Percentiles rank a stretch among this genome's conserved stretches.
These are phyloP conservation scores for Nicator chloris DNA, from an alignment of 2,113 vertebrate genomes.

Conservation along the genomic window DNA sequence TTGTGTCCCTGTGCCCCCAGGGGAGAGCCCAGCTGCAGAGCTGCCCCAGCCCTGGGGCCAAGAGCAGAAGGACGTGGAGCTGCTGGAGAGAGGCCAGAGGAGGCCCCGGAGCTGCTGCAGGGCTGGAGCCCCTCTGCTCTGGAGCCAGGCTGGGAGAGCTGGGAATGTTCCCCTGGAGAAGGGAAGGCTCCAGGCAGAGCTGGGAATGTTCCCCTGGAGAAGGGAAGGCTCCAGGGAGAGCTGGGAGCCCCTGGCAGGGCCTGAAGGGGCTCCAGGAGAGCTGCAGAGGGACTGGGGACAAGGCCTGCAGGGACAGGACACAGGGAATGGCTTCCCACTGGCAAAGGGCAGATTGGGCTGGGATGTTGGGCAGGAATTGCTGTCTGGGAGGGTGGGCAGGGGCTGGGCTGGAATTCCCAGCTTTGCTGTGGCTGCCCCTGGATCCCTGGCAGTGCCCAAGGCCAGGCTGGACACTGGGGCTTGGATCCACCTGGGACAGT, in stretches of 20 bases:
- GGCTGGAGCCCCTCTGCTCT: neutral
- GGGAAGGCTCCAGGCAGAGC: neutral
- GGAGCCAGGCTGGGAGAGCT: neutral
- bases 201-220: neutral
- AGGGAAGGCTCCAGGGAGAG: neutral
- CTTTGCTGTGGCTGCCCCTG: neutral
- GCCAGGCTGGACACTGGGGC: neutral
- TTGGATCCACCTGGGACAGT: accelerated
- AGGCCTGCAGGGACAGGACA: neutral
- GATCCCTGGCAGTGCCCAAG: neutral
- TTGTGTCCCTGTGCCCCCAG: neutral
- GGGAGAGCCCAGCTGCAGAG: neutral
- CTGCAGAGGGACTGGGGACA: neutral
- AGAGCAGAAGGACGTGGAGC: neutral
- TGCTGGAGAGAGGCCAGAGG: neutral
- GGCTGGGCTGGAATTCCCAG: neutral
- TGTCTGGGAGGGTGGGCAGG: neutral
- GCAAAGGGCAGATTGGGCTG: neutral
- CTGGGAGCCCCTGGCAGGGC: neutral
- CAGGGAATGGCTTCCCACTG: neutral
- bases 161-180: neutral
- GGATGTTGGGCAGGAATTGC: neutral
- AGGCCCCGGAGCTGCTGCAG: neutral
- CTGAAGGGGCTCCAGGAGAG: neutral
- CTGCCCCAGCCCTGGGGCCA: neutral